phyloP scores from a whole-genome alignment of 2,888 invertebrate genomes.

The Monochamus alternatus region DNA sequence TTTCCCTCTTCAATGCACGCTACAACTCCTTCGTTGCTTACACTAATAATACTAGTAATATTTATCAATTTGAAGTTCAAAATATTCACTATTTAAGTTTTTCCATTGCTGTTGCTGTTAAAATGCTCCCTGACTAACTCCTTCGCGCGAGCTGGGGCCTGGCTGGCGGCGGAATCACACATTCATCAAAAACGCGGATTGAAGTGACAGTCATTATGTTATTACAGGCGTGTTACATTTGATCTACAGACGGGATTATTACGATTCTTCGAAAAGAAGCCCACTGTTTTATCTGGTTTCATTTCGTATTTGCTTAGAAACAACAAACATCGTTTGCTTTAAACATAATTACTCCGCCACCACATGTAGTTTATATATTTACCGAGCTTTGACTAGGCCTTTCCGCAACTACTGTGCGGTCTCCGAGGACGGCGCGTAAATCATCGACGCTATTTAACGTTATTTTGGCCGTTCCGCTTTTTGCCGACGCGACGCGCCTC shows the following conservation, averaged over 20 bases:
- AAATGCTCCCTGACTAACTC: conserved; percentile 7
- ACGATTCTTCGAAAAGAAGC: conserved; percentile 63
- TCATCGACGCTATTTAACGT: conserved; percentile 52
- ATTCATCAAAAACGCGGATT: conserved; percentile 65
- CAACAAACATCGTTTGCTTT: conserved; percentile 67
- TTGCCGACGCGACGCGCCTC: not conserved
- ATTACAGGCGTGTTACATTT: conserved; percentile 69
- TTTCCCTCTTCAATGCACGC: too few species aligned
- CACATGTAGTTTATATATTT: conserved; percentile 65
- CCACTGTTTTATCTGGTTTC: conserved; percentile 63
- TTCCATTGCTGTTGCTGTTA: too few species aligned
- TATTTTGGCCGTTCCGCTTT: conserved; percentile 32
- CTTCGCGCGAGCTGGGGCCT: conserved; percentile 25
- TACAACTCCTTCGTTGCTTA: too few species aligned
- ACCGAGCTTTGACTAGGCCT: conserved; percentile 58
- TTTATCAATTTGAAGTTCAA: too few species aligned
- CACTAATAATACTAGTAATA: too few species aligned
- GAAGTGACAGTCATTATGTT: conserved; percentile 70
- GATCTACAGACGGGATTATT: conserved; percentile 66
- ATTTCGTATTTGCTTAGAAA: conserved; percentile 66
- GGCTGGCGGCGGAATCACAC: conserved; percentile 52
- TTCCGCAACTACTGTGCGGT: conserved; percentile 51
- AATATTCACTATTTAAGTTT: too few species aligned
- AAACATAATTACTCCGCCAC: conserved; percentile 63
- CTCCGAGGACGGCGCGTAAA: conserved; percentile 54